Percentiles rank a stretch among this genome's conserved stretches.
Evolutionary conservation across 1,140 invertebrate genomes (phyloP).

Genomic region (Acyrthosiphon pisum): DNA sequence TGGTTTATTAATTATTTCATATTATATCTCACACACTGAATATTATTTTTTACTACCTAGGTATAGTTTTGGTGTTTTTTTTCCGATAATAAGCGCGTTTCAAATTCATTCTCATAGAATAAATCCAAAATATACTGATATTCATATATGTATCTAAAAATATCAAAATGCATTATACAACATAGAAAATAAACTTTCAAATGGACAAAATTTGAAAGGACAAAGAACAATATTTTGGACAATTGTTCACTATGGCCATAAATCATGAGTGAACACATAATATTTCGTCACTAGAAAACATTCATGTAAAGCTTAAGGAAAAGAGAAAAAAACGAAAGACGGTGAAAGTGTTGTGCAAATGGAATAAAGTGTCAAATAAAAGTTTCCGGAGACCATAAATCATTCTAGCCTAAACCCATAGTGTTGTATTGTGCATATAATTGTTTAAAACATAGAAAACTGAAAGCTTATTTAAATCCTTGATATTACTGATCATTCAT

Average conservation of each 20-base stretch:
- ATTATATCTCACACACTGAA: neutral
- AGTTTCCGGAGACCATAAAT: slow-evolving; percentile 26
- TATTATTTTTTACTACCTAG: neutral
- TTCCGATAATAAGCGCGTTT: neutral
- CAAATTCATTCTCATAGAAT: neutral
- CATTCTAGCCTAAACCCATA: neutral
- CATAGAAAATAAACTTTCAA: slow-evolving; percentile 26
- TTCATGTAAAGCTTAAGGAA: slow-evolving; percentile 26
- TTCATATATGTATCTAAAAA: neutral
- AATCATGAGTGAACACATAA: slow-evolving; percentile 45
- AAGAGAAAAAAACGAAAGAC: slow-evolving; percentile 21
- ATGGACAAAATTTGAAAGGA: slow-evolving; percentile 32
- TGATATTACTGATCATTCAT: neutral
- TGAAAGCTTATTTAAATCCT: slow-evolving; percentile 25
- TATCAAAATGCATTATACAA: neutral
- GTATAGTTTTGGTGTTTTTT: neutral
- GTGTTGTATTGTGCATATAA: slow-evolving; percentile 20
- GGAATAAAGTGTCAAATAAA: slow-evolving; percentile 53
- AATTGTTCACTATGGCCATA: slow-evolving; percentile 35
- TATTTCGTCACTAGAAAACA: slow-evolving; percentile 42
- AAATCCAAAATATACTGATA: neutral
- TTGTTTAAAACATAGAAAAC: slow-evolving; percentile 26
- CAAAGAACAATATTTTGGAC: slow-evolving; percentile 43
- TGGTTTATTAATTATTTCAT: neutral
- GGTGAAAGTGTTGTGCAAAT: slow-evolving; percentile 45